A percentile compares a stretch with the other conserved stretches of the same genome.
Conservation (phyloP, 2,113 vertebrate genomes). For the Leptocoma aspasia region DNA sequence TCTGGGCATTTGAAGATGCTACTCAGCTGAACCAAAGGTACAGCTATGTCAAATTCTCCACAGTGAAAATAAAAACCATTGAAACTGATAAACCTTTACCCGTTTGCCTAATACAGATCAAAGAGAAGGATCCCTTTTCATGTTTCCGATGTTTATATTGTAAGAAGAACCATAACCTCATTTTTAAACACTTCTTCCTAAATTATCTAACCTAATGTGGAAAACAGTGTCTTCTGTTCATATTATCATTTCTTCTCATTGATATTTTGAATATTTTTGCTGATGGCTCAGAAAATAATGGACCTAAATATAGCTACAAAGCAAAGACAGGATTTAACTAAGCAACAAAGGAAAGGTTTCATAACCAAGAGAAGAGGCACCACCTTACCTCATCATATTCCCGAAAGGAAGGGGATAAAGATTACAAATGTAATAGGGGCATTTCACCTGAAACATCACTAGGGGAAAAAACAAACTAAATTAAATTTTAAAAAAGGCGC, state of each 20-base stretch:
- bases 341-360: slow-evolving; percentile 18
- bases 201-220: slow-evolving; percentile 16
- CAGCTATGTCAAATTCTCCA: slow-evolving; percentile 5
- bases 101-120: slow-evolving; percentile 40
- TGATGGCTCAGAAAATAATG: slow-evolving; percentile 45
- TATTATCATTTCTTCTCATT: slow-evolving; percentile 11
- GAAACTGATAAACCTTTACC: slow-evolving; percentile 28
- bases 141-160: slow-evolving; percentile 26
- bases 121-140: slow-evolving; percentile 53
- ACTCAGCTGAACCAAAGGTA: slow-evolving; percentile 42
- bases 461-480: neutral
- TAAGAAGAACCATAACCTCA: slow-evolving; percentile 25
- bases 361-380: neutral
- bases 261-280: slow-evolving; percentile 53
- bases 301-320: slow-evolving; percentile 48
- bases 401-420: neutral
- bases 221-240: slow-evolving; percentile 17
- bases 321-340: slow-evolving; percentile 29
- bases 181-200: slow-evolving; percentile 10
- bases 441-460: neutral
- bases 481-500: neutral
- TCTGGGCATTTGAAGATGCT: slow-evolving; percentile 33
- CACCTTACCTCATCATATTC: neutral
- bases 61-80: slow-evolving; percentile 22
- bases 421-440: neutral